phyloP scores from a whole-genome alignment of 2,797 vertebrate genomes.

The Cirrhinus molitorella region DNA sequence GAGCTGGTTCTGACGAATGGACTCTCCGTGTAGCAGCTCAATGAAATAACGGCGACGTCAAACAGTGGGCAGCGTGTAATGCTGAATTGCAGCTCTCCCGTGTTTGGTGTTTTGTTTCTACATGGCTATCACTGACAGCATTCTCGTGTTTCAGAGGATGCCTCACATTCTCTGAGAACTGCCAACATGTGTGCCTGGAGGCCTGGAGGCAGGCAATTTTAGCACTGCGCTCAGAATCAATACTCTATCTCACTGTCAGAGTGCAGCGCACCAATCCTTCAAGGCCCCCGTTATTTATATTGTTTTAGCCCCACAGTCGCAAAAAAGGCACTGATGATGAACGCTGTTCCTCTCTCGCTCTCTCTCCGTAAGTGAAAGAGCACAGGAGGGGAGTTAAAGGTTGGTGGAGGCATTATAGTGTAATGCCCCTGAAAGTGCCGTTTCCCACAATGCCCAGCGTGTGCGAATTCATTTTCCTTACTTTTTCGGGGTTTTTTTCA shows the following conservation, averaged over 20 bases:
- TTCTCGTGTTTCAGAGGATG: conserved; percentile 58
- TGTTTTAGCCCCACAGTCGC: conserved; percentile 66
- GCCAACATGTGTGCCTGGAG: conserved; percentile 64
- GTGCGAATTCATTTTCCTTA: conserved; percentile 44
- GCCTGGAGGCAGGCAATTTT: conserved; percentile 70
- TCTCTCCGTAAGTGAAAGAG: conserved; percentile 44
- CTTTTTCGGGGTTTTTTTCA: conserved; percentile 1
- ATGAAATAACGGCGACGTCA: neutral
- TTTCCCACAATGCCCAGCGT: conserved; percentile 54
- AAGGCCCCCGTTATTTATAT: conserved; percentile 65
- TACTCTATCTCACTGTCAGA: conserved; percentile 70
- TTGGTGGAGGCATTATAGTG: conserved; percentile 56
- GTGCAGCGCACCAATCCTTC: conserved; percentile 60
- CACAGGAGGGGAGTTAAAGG: conserved; percentile 39
- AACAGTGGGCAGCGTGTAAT: neutral
- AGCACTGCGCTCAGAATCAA: conserved; percentile 72
- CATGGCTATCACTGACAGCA: conserved; percentile 47
- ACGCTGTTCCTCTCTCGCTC: conserved; percentile 52
- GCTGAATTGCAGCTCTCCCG: conserved; percentile 8
- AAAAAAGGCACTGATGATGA: conserved; percentile 61
- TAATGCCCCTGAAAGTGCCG: conserved; percentile 51
- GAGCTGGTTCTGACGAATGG: conserved; percentile 12
- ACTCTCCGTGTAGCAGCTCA: neutral
- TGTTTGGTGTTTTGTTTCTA: conserved; percentile 27
- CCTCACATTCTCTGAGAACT: conserved; percentile 51